Conservation (phyloP, 2,888 invertebrate genomes). For the Amphipoea oculea region DNA sequence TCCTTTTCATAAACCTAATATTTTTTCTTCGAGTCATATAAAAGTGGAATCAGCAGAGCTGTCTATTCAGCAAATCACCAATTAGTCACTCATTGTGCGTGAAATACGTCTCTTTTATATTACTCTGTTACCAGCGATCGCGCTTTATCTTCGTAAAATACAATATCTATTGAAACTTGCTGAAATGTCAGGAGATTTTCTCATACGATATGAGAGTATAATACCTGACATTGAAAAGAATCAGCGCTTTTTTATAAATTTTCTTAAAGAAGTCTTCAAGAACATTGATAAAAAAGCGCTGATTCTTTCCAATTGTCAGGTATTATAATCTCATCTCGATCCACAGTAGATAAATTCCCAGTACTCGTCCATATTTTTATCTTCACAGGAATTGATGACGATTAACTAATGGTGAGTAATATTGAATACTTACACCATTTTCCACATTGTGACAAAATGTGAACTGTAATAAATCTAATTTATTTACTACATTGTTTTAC, state of each 20-base stretch:
- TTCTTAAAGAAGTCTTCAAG: constrained; percentile 15
- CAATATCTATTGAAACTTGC: constrained; percentile 25
- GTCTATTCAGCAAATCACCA: constrained; percentile 52
- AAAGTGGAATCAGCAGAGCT: constrained; percentile 36
- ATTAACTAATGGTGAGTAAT: constrained; percentile 80
- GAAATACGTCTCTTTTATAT: constrained; percentile 59
- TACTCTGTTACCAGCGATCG: constrained; percentile 54
- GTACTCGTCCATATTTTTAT: constrained; percentile 88
- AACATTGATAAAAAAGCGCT: constrained; percentile 45
- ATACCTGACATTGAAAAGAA: too few species aligned
- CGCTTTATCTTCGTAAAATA: constrained; percentile 37
- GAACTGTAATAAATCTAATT: constrained; percentile 64
- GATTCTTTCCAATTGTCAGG: constrained; percentile 22
- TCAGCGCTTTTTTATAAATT: too few species aligned
- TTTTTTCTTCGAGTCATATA: constrained; percentile 13
- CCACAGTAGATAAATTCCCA: constrained; percentile 35
- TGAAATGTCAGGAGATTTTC: constrained; percentile 40
- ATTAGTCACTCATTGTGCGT: constrained; percentile 50
- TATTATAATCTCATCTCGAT: constrained; percentile 29
- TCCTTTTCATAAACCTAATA: constrained; percentile 29
- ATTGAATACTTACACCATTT: constrained; percentile 79
- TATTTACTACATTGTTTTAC: constrained; percentile 27
- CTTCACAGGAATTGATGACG: constrained; percentile 89
- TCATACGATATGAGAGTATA: constrained; percentile 25
- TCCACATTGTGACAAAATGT: constrained; percentile 90